These are phyloP conservation scores for Oopsacas minuta DNA, from an alignment of 37 sponge, comb jelly and placozoan species.

Conservation along the genomic window DNA sequence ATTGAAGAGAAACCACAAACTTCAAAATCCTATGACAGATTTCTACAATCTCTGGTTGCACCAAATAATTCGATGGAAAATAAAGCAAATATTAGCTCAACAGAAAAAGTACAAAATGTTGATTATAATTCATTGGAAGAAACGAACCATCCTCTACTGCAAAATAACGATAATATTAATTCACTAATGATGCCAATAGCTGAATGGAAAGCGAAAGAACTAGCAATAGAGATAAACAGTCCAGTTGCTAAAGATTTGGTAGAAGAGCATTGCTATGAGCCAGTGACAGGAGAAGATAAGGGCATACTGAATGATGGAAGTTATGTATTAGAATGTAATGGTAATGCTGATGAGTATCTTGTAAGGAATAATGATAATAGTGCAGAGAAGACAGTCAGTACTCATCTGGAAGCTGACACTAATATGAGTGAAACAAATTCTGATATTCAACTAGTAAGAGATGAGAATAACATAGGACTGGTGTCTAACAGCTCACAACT, in stretches of 20 bases:
- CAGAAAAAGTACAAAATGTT: neutral
- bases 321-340: too few relatives aligned
- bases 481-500: neutral
- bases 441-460: neutral
- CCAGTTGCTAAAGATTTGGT: neutral
- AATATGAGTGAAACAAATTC: neutral
- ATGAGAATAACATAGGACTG: neutral
- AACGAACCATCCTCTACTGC: neutral
- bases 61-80: neutral
- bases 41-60: neutral
- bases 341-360: too few relatives aligned
- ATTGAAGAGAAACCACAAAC: neutral
- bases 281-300: neutral
- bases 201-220: conserved; percentile 5
- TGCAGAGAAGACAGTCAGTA: neutral
- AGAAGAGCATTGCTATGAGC: neutral
- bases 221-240: neutral
- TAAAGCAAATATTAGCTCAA: neutral
- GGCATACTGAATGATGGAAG: too few relatives aligned
- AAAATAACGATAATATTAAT: neutral
- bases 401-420: neutral
- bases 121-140: neutral
- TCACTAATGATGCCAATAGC: neutral
- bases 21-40: neutral
- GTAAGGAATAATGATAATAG: too few relatives aligned